These are phyloP conservation scores for Aphidius gifuensis DNA, from an alignment of 1,140 invertebrate species.

Conservation along the genomic window DNA sequence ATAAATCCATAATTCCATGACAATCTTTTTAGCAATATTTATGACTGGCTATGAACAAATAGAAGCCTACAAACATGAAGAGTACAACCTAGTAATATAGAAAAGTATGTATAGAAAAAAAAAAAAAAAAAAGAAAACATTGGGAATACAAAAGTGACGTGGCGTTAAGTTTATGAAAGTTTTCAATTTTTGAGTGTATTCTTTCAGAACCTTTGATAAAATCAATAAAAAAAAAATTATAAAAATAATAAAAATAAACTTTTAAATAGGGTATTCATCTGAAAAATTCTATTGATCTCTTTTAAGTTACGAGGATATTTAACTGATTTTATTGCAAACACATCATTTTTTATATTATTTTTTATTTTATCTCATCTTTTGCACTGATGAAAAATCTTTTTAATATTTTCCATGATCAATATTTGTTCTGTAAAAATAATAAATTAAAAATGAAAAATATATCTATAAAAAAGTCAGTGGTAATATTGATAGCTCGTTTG, in stretches of 20 bases:
- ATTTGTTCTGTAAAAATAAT: too few relatives aligned
- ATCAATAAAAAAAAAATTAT: neutral
- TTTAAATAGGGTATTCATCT: neutral
- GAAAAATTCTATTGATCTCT: conserved; percentile 9
- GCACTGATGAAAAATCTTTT: too few relatives aligned
- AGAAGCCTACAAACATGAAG: too few relatives aligned
- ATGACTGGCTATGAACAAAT: too few relatives aligned
- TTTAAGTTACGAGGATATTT: neutral
- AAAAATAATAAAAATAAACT: conserved; percentile 9
- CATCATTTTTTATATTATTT: conserved; percentile 10
- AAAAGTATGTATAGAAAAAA: neutral
- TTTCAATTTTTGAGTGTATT: neutral
- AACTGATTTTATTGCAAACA: conserved; percentile 15
- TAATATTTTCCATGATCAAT: too few relatives aligned
- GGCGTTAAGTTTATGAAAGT: neutral
- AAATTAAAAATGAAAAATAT: too few relatives aligned
- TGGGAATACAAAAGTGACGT: conserved; percentile 7
- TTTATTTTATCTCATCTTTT: neutral
- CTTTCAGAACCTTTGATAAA: neutral
- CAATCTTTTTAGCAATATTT: too few relatives aligned
- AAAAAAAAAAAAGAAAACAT: neutral
- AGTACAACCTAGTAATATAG: neutral
- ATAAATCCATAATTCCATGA: too few relatives aligned
- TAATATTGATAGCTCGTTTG: too few relatives aligned
- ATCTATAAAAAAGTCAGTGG: too few relatives aligned